Base-by-base conservation (phyloP, 2,797 vertebrate species). In the Chelidonichthys spinosus region DNA sequence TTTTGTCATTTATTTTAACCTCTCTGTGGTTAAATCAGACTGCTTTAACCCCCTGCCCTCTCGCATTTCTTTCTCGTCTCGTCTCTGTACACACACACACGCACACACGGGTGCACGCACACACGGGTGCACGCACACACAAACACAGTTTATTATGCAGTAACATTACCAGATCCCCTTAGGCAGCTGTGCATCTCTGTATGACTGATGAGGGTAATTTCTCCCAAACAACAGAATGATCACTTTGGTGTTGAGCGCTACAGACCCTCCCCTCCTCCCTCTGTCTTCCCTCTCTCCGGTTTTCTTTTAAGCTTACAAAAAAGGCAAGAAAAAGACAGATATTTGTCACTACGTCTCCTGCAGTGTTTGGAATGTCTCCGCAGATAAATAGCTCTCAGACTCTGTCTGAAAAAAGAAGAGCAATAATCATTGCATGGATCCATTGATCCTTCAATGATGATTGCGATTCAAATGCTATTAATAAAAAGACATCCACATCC, bases 191-290 rank as follows among this genome's bases (percentile, higher is more conserved):
- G 94, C 92, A 94, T 94, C 93, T 93, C 91, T 85, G 90, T 93
- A 93, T 94, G 94, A 96, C 92, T 95, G 93, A 96, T 96, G 95
- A 95, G 93, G 93, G 94, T 95, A 95, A 95, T 95, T 95, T 96
- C 92, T 94, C 89, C 93, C 92, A 93, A 95, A 95, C 93, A 95
- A 93, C 92, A 92, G 91, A 95, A 95, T 93, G 93, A 95, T 95
- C 92, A 94, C 90, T 94, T 92, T 91, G 90, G 85, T 88, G 74
- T 87, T 86, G 88, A 90, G 88, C 66, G 63, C 85, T 76, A 88
- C 87, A 90, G 79, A 89, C 80, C 68, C 84, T 66, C 79, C 90
- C 79, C 79, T 73, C 81, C 80, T 66, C 81, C 53, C 69, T 61
- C 66, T 55, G 56, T 76, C 81, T 81, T 87, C 61, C 50, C 50